Evolutionary conservation across 2,888 invertebrate species (phyloP).

Genomic region (Esperia sulphurella): DNA sequence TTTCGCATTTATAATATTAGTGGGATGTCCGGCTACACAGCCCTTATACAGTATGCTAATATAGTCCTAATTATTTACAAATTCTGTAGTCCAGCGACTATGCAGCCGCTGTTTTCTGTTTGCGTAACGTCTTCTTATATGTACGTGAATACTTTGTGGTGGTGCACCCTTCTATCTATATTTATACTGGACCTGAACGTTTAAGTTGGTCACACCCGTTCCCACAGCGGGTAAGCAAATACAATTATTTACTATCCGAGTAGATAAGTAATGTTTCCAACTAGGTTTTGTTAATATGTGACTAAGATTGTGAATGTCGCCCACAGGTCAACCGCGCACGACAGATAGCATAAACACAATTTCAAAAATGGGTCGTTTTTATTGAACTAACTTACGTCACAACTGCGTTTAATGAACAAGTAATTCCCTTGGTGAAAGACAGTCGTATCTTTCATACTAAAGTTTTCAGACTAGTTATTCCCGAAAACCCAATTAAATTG

Average conservation of each 20-base stretch:
- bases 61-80: too few species aligned
- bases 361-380: conserved; percentile 22
- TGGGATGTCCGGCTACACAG: too few species aligned
- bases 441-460: too few species aligned
- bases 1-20: too few species aligned
- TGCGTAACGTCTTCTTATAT: too few species aligned
- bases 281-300: conserved; percentile 32
- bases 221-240: conserved; percentile 11
- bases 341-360: conserved; percentile 5
- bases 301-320: conserved; percentile 22
- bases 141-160: too few species aligned
- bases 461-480: too few species aligned
- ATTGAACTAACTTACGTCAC: conserved; percentile 9
- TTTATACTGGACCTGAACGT: conserved; percentile 7
- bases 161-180: neutral
- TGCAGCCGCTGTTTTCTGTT: too few species aligned
- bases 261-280: conserved; percentile 20
- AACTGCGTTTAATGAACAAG: neutral
- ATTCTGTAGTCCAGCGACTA: too few species aligned
- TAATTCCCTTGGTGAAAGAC: neutral
- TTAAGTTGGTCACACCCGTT: conserved; percentile 12
- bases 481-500: too few species aligned
- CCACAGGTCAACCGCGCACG: neutral
- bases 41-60: too few species aligned
- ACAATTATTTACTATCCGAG: conserved; percentile 27